phyloP scores from a whole-genome alignment of 1,140 invertebrate species.

The Zaprionus camerounensis region DNA sequence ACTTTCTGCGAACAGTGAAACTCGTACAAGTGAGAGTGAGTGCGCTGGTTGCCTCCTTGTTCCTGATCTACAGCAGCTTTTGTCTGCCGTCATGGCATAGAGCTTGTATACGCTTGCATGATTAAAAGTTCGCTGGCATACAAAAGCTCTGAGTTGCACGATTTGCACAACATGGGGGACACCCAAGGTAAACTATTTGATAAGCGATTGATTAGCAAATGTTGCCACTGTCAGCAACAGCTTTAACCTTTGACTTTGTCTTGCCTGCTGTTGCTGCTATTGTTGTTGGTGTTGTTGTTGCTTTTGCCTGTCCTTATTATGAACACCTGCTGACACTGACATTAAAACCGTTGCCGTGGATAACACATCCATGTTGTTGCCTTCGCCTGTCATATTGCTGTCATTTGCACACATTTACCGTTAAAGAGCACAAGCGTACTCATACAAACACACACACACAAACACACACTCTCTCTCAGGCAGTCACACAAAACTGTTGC shows the following conservation, averaged over 20 bases:
- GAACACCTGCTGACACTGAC: constrained; percentile 77
- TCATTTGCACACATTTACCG: constrained; percentile 76
- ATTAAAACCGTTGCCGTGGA: constrained; percentile 70
- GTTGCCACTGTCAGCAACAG: constrained; percentile 41
- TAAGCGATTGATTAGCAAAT: constrained; percentile 53
- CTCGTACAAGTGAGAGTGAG: no score
- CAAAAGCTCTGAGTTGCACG: constrained; percentile 7
- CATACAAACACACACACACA: constrained; percentile 4
- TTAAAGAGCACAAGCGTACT: constrained; percentile 56
- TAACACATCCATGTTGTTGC: constrained; percentile 40
- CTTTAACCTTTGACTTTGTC: constrained; percentile 45
- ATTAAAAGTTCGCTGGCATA: not conserved
- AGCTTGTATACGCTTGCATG: not conserved
- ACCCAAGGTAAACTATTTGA: constrained; percentile 30
- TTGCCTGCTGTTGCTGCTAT: not conserved
- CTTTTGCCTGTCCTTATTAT: constrained; percentile 51
- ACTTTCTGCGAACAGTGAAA: no score
- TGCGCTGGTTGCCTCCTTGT: no score
- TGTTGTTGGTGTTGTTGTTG: constrained; percentile 2
- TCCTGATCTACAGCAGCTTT: not conserved
- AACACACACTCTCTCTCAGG: not conserved
- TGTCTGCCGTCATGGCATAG: not conserved
- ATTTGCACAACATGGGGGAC: not conserved
- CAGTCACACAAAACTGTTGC: constrained; percentile 51
- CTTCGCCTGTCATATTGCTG: constrained; percentile 77